Base-by-base conservation (phyloP, 2,888 invertebrate species). In the Masnerella sp. region DNA sequence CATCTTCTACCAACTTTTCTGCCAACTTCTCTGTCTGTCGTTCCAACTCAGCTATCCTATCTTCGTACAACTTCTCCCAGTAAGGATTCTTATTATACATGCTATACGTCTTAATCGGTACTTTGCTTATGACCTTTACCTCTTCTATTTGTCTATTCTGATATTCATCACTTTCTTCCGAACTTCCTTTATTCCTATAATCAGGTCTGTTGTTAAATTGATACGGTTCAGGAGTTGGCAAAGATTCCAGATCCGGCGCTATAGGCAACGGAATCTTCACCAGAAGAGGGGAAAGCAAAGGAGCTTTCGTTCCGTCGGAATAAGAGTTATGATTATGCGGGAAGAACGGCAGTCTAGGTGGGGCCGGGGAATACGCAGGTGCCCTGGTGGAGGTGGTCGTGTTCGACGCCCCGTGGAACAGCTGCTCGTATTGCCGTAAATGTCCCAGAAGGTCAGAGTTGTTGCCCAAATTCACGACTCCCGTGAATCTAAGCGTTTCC, bases 391-490 rank as follows among this genome's bases (percentile, higher is more conserved):
- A 30, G 1, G 70, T 34, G 0, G 59, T 70, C 0, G 42, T 14
- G 3, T 40, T 65, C 7, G 51, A 25, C 11, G 62, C 45, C 0
- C 83, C 81, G 42, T 87, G 87, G 20, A 87, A 87, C 0, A 87
- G 47, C 15, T 67, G 77, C 30, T 87, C 86, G 64, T 87, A 87
- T 9, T 79, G 82, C 4, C 80, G 81, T n/a, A 87, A 75, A 8
- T 87, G 87, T n/a, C 77, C 80, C 1, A 83, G 11, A 5, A 87
- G 34, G 36, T 82, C 74, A 0, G 83, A 76, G 47, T 81, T 81
- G 58, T 87, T 87, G 5, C 87, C 86, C 12, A 87, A 85, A 58
- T 87, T 87, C 0, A 87, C 69, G 4, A 87, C 81, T 0, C 87
- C 87, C 0, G 87, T 87, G 28, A 87, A 79, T 28, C 82, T 78